Conservation (phyloP, 2,797 vertebrate genomes). For the Zenarchopterus dispar region DNA sequence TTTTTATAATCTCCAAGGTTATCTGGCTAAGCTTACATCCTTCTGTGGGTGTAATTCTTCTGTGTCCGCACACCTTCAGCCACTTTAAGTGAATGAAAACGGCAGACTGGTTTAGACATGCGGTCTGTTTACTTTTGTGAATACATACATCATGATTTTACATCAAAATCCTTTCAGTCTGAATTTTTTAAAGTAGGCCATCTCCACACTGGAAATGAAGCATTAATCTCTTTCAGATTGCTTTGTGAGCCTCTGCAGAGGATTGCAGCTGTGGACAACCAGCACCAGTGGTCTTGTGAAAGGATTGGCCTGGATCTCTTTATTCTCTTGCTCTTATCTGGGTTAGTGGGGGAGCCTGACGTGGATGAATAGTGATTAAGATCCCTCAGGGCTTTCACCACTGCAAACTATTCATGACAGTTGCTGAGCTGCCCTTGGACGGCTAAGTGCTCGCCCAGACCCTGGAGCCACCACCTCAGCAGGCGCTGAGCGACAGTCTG, state of each 20-base stretch:
- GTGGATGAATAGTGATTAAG: constrained; percentile 46
- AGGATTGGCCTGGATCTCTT: constrained; percentile 40
- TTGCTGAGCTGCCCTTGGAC: constrained; percentile 13
- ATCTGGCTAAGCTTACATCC: too few species aligned
- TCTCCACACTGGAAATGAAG: constrained; percentile 2
- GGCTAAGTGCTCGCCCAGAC: neutral
- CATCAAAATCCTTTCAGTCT: neutral
- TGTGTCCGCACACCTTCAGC: too few species aligned
- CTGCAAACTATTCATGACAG: constrained; percentile 39
- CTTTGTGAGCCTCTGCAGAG: neutral
- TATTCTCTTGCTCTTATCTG: constrained; percentile 50
- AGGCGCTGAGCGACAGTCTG: constrained; percentile 21
- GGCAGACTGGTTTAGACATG: too few species aligned
- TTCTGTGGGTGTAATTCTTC: too few species aligned
- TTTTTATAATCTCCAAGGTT: too few species aligned
- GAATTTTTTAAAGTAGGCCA: constrained; percentile 8
- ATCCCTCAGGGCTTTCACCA: constrained; percentile 46
- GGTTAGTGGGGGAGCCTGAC: constrained; percentile 53
- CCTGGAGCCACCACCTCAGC: constrained; percentile 2
- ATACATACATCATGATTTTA: constrained; percentile 1
- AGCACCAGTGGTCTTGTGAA: constrained; percentile 13
- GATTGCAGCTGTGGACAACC: constrained; percentile 17
- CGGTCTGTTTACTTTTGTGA: neutral
- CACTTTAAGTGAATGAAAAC: too few species aligned
- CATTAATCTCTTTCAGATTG: constrained; percentile 1